Conservation (phyloP, 2,888 invertebrate genomes). For the Rotaria macrura region DNA sequence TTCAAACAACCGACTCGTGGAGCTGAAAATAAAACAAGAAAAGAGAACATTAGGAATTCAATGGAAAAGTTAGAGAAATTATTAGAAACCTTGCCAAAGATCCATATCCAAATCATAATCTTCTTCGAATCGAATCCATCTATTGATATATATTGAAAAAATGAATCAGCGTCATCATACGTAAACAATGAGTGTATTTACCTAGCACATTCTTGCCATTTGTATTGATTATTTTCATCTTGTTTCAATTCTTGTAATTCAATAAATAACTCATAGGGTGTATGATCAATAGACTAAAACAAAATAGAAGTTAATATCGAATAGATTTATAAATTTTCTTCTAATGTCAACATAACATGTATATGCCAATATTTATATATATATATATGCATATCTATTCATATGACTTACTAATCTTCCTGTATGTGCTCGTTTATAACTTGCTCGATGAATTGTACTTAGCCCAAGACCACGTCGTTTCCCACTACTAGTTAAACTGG, state of each 20-base stretch:
- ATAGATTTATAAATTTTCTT: too few species aligned
- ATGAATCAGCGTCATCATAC: too few species aligned
- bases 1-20: conserved; percentile 26
- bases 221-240: neutral
- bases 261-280: conserved; percentile 7
- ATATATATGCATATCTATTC: neutral
- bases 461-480: neutral
- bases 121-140: conserved; percentile 18
- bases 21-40: neutral
- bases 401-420: neutral
- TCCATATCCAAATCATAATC: neutral
- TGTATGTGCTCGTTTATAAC: conserved; percentile 21
- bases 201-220: conserved; percentile 7
- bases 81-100: neutral
- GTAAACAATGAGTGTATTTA: neutral
- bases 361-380: too few species aligned
- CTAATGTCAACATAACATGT: neutral
- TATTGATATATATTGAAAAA: neutral
- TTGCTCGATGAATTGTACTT: neutral
- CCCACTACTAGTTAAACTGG: neutral
- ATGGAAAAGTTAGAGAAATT: neutral
- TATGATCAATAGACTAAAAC: conserved; percentile 16
- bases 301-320: neutral
- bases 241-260: conserved; percentile 1
- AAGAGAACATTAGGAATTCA: neutral